Conservation (phyloP, 1,140 invertebrate species). For the Luehdorfia chinensis region DNA sequence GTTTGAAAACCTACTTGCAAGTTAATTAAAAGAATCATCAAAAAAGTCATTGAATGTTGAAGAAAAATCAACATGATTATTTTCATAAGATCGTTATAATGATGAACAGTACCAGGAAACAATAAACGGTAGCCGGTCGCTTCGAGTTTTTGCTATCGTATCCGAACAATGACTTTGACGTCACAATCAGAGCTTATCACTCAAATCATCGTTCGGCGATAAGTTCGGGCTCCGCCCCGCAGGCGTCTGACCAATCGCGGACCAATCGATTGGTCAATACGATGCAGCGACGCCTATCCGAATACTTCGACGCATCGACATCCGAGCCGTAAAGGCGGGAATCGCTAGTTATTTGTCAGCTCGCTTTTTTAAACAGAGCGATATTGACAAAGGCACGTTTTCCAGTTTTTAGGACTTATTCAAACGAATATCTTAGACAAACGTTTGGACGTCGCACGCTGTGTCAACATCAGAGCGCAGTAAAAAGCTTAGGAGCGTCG, state of each 20-base stretch:
- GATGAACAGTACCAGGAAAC: not conserved
- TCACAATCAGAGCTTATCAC: constrained; percentile 9
- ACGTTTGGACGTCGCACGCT: constrained; percentile 33
- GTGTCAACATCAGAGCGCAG: constrained; percentile 40
- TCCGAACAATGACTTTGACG: constrained; percentile 12
- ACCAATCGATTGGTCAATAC: constrained; percentile 15
- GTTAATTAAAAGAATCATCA: too few relatives aligned
- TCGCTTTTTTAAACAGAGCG: constrained; percentile 19
- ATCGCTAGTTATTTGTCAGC: not conserved
- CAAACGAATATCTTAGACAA: constrained; percentile 27
- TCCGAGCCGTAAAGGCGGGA: constrained; percentile 5
- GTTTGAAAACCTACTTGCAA: too few relatives aligned
- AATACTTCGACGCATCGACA: constrained; percentile 6
- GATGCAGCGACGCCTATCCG: constrained; percentile 11
- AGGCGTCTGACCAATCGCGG: constrained; percentile 4
- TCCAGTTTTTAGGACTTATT: too few relatives aligned
- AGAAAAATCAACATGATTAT: too few relatives aligned
- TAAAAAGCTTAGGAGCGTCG: constrained; percentile 61
- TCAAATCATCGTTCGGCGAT: constrained; percentile 4
- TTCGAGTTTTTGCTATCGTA: not conserved
- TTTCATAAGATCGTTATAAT: too few relatives aligned
- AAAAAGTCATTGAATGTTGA: too few relatives aligned
- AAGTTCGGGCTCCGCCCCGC: constrained; percentile 10
- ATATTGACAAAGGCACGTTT: constrained; percentile 42
- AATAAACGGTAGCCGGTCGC: not conserved